These are phyloP conservation scores for Trichonephila inaurata DNA, from an alignment of 1,140 invertebrate species.

Conservation along the genomic window DNA sequence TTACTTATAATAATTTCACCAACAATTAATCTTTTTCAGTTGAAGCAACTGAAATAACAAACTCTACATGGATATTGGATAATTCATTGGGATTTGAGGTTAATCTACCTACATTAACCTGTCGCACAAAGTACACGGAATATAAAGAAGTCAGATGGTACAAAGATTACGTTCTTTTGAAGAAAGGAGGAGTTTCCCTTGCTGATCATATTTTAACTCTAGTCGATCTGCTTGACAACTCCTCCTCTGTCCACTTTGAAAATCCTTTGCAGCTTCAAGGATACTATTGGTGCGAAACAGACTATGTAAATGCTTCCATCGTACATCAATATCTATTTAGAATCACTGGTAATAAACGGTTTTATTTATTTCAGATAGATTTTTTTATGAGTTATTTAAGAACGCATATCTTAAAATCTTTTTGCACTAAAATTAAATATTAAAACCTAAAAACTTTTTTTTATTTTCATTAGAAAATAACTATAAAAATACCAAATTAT, in stretches of 20 bases:
- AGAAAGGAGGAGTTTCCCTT: neutral
- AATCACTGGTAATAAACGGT: neutral
- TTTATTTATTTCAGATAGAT: no score
- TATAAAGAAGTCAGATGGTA: conserved; percentile 53
- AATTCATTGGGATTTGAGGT: neutral
- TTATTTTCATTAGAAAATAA: no score
- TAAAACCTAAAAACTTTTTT: no score
- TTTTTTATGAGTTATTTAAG: no score
- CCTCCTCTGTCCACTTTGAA: neutral
- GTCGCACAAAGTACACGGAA: conserved; percentile 29
- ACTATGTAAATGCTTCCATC: neutral
- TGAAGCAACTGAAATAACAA: conserved; percentile 44
- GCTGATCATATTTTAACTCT: conserved; percentile 11
- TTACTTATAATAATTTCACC: no score
- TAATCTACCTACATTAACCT: conserved; percentile 24
- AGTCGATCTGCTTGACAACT: neutral
- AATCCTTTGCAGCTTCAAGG: conserved; percentile 52
- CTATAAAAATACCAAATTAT: no score
- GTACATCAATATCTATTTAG: conserved; percentile 39
- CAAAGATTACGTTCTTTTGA: conserved; percentile 44
- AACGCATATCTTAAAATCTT: no score
- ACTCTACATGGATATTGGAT: neutral
- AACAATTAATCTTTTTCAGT: conserved; percentile 4
- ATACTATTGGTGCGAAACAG: conserved; percentile 67
- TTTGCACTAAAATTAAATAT: no score